phyloP scores from a whole-genome alignment of 1,140 invertebrate species.

The Whitmania pigra region DNA sequence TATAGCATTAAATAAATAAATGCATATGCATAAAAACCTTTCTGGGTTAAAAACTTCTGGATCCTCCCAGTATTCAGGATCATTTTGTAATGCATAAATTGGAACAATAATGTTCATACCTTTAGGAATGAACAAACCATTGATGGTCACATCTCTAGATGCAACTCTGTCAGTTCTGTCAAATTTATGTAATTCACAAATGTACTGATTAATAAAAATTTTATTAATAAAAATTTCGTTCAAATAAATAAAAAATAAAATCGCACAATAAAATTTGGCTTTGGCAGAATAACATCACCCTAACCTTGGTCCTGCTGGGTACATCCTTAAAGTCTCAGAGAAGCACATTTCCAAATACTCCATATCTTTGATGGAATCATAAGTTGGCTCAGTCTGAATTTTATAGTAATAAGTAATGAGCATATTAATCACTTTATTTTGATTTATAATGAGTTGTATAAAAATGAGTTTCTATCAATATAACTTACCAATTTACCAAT shows the following conservation, averaged over 20 bases:
- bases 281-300: background rate
- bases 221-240: background rate
- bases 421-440: background rate
- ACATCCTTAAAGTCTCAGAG: constrained; percentile 36
- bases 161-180: constrained; percentile 13
- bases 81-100: constrained; percentile 46
- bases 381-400: constrained; percentile 26
- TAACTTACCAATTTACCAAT: background rate
- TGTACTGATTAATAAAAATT: background rate
- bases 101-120: constrained; percentile 42
- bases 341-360: constrained; percentile 39
- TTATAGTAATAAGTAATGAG: background rate
- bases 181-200: constrained; percentile 30
- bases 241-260: no score
- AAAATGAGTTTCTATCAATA: background rate
- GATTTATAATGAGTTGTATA: background rate
- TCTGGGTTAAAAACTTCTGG: constrained; percentile 43
- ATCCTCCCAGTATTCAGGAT: constrained; percentile 40
- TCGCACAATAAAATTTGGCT: no score
- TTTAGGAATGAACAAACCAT: constrained; percentile 27
- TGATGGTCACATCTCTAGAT: constrained; percentile 24
- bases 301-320: constrained; percentile 33
- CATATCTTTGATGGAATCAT: constrained; percentile 33
- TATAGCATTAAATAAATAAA: no score
- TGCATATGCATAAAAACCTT: constrained; percentile 23